phyloP scores from a whole-genome alignment of 2,113 vertebrate genomes.

The Artemisiospiza belli region DNA sequence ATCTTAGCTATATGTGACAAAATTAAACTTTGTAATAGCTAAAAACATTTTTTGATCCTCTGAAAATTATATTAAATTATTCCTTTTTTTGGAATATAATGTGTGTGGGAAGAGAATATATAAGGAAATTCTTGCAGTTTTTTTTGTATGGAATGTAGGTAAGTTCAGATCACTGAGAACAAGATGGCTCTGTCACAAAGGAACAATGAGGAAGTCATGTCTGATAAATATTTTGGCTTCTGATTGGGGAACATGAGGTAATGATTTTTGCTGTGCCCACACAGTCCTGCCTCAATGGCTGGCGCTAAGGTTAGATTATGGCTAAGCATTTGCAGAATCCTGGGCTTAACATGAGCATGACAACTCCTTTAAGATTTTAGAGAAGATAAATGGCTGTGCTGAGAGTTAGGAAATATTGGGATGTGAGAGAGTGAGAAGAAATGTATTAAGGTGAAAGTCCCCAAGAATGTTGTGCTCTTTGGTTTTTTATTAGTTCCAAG shows the following conservation, averaged over 20 bases:
- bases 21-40: background rate
- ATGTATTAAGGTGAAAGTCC: background rate
- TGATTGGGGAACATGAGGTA: background rate
- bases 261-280: background rate
- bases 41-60: background rate
- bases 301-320: background rate
- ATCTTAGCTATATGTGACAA: background rate
- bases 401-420: background rate
- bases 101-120: rapidly evolving
- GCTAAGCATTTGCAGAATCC: background rate
- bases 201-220: background rate
- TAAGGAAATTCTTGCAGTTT: background rate
- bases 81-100: background rate
- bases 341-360: background rate
- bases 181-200: background rate
- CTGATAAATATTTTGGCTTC: background rate
- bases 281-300: background rate
- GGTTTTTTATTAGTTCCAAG: background rate
- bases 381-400: background rate
- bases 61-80: background rate
- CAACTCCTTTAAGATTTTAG: background rate
- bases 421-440: background rate
- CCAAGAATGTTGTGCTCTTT: background rate
- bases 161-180: background rate
- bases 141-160: background rate